Base-by-base conservation (phyloP, 2,888 invertebrate genomes). In the Plagiodera versicolora region DNA sequence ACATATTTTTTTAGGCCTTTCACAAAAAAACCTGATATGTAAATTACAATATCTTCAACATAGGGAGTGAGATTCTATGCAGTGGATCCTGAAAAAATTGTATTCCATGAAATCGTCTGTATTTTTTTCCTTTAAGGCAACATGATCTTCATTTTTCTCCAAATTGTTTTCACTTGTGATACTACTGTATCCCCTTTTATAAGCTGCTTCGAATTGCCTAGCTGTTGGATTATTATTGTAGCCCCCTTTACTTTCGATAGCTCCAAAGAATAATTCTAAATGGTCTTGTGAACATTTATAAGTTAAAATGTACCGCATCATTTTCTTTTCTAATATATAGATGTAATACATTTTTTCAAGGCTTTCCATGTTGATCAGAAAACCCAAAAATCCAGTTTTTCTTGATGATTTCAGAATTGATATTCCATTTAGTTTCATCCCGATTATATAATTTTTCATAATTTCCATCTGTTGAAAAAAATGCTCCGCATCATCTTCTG, bases 301-400 rank as follows among this genome's bases (percentile, higher is more conserved):
- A 8, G 30, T 46, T 11, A 60, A 46, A 14, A 60, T 8, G 53
- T 53, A 61, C 18, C 56, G 46, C 17, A 62, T 50, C 24, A 39
- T n/a, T 20, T 46, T 45, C 46, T 52, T 17, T 18, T 14, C 45
- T 11, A 18, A 45, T 6, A 62, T 55, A 35, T 39, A 49, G 10
- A 55, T 28, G 20, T 48, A 11, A 53, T 56, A 66, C 17, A 65
- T 28, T 32, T 45, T 17, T 52, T 47, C 51, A 5, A 56, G 30
- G 53, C 66, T 66, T 28, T 39, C 35, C 20, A 66, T 59, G 17
- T 56, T 56, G 28, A 66, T 46, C 18, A 62, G 14, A 49, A 64
- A 58, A 9, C 63, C 66, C n/a, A 64, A 20, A 55, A 66, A 61
- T 1, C 59, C 61, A 19, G 52, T 61, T 55, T 61, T 62, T 39